A percentile compares a stretch with the other conserved stretches of the same genome.
Evolutionary conservation across 2,113 vertebrate species (phyloP).

Genomic region (Hassar affinis): DNA sequence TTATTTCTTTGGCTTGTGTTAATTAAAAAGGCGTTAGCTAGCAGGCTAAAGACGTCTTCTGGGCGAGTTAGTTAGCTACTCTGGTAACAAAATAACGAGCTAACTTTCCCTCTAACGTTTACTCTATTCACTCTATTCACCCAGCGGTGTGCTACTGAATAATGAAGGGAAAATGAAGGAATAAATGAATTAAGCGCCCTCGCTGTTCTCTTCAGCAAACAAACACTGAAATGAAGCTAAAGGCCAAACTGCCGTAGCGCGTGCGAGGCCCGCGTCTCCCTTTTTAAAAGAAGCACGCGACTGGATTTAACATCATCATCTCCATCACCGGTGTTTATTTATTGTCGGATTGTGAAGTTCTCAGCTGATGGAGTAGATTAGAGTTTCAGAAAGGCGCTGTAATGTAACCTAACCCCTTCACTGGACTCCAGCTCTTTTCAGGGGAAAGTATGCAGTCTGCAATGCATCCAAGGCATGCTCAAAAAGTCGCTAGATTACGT

Average conservation of each 20-base stretch:
- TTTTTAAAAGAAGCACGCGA: neutral
- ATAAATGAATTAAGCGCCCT: neutral
- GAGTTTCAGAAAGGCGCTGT: too few relatives aligned
- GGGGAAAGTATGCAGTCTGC: too few relatives aligned
- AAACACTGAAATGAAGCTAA: neutral
- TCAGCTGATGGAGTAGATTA: neutral
- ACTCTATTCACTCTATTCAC: neutral
- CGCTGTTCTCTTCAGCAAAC: neutral
- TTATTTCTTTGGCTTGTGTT: neutral
- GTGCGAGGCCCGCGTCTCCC: neutral
- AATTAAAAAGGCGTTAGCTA: neutral
- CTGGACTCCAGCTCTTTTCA: too few relatives aligned
- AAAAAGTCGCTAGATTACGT: too few relatives aligned
- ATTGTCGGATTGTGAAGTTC: neutral
- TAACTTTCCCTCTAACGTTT: neutral
- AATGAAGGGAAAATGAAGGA: neutral
- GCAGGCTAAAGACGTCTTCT: neutral
- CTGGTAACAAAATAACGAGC: neutral
- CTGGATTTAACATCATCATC: neutral
- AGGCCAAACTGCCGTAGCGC: neutral
- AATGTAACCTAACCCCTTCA: too few relatives aligned
- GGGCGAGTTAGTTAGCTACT: neutral
- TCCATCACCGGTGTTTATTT: neutral
- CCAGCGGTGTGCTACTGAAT: neutral
- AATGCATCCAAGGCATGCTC: too few relatives aligned